These are phyloP conservation scores for Phrynosoma platyrhinos DNA, from an alignment of 2,113 vertebrate genomes.

Conservation along the genomic window DNA sequence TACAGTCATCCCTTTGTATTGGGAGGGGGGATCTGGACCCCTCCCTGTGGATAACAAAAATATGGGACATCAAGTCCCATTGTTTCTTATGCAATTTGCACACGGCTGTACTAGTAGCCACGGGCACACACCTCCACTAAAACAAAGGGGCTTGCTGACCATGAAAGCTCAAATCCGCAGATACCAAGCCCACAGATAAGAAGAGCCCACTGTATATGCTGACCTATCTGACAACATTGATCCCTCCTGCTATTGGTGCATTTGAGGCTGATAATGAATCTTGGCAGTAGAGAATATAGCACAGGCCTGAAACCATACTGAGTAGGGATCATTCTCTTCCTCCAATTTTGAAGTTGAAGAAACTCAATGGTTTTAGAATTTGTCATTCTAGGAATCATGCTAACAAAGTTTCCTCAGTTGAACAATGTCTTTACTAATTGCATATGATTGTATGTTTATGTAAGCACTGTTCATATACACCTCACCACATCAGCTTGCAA, in stretches of 20 bases:
- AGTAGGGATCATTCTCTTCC: not conserved
- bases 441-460: not conserved
- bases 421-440: not conserved
- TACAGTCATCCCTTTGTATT: no score
- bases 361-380: not conserved
- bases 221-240: no score
- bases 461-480: not conserved
- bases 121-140: no score
- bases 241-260: no score
- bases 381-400: not conserved
- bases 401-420: not conserved
- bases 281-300: not conserved
- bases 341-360: not conserved
- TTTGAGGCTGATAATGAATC: not conserved
- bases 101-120: no score
- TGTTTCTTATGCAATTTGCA: no score
- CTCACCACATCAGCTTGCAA: not conserved
- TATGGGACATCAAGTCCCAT: no score
- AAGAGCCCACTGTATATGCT: not conserved
- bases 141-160: no score
- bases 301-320: no score
- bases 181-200: not conserved
- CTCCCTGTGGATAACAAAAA: no score
- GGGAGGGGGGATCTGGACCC: no score
- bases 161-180: not conserved